Evolutionary conservation across 1,140 invertebrate genomes (phyloP), one percentile per base, ranked within the genome.

Genomic region (Carcinoscorpius rotundicauda): DNA sequence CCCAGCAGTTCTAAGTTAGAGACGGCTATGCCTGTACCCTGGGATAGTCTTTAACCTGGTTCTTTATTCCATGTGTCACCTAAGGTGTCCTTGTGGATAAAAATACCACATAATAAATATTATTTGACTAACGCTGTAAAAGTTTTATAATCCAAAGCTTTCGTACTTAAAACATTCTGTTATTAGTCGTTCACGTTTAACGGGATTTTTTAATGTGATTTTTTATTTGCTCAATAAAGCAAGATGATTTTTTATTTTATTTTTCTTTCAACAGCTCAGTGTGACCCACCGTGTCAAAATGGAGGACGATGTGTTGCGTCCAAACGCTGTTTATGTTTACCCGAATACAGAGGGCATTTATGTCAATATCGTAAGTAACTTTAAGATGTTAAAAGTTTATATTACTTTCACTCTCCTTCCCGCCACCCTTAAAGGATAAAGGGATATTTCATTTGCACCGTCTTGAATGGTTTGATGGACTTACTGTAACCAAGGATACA

Each of bases 251-350:
- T 62, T 49, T 55, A 62, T 56, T 50, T 53, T 63, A 61, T 67
- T 68, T 66, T 51, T 67, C 64, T 57, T 73, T 78, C 29, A 29
- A 60, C 68, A 89, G 88, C 86, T 4, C 78, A 83, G 67, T 93
- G 90, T 73, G 71, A 83, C 10, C 84, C 86, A 0, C 76, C 80
- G 2, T 93, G 89, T 74, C 78, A 85, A 71, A 91, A 93, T 76
- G 86, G 83, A 60, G 89, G 90, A 1, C 85, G 87, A 10, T 93
- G 89, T 72, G 72, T 85, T 1, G 79, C 78, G 3, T 85, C 86
- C 0, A 84, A 87, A 74, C 76, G 81, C 2, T 91, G 89, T 71
- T 74, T 84, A 6, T 93, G 89, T 71, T 78, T 84, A 0, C 79
- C 83, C 48, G 84, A 85, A 71, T 91, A 82, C 74, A 81, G 81